Conservation (phyloP, 1,140 invertebrate species). For the Pseudomyrmex gracilis region DNA sequence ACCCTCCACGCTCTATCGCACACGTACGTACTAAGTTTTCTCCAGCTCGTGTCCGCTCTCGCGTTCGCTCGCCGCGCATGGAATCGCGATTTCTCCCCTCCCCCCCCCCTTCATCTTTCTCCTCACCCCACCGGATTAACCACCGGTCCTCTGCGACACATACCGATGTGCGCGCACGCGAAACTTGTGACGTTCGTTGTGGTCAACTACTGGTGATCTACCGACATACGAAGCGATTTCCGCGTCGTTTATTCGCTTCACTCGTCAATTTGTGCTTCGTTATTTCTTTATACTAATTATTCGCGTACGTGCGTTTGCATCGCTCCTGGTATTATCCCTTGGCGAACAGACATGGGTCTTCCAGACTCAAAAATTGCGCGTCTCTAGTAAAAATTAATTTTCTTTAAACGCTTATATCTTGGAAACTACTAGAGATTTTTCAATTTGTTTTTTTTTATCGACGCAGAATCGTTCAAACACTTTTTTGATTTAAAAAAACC, state of each 20-base stretch:
- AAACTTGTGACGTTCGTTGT: conserved; percentile 31
- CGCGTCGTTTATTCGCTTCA: background rate
- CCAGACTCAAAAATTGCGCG: too few relatives aligned
- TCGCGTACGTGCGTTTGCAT: too few relatives aligned
- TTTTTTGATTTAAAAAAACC: too few relatives aligned
- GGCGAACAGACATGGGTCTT: too few relatives aligned
- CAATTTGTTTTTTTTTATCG: too few relatives aligned
- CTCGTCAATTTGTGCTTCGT: conserved; percentile 41
- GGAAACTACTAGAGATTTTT: too few relatives aligned
- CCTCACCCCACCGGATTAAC: background rate
- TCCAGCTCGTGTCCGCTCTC: background rate
- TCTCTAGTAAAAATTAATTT: too few relatives aligned
- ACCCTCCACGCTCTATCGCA: conserved; percentile 35
- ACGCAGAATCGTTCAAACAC: too few relatives aligned
- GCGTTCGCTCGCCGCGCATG: background rate
- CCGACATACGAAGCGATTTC: conserved; percentile 17
- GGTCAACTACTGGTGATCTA: conserved; percentile 52
- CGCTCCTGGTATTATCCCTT: too few relatives aligned
- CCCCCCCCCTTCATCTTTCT: background rate
- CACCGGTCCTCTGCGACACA: background rate
- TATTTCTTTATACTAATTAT: conserved; percentile 58
- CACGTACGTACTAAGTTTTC: conserved; percentile 59
- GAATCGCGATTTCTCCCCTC: conserved; percentile 33
- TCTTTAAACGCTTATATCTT: too few relatives aligned
- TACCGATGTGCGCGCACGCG: conserved; percentile 15